phyloP scores from a whole-genome alignment of 2,888 invertebrate species.

The Blomia tropicalis region DNA sequence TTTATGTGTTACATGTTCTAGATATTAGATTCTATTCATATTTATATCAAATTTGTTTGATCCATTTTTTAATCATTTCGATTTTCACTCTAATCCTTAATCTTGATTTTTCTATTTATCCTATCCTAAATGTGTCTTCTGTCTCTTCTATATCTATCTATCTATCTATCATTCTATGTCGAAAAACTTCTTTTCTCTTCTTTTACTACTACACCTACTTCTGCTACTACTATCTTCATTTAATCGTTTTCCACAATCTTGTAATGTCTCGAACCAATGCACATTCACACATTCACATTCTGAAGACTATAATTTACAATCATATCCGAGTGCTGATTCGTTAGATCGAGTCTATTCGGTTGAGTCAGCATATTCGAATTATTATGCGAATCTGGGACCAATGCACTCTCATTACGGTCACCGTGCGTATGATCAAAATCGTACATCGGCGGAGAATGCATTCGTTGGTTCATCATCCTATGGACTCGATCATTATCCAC shows the following conservation, averaged over 20 bases:
- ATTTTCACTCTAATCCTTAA: not conserved
- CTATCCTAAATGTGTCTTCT: not conserved
- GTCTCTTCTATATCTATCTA: conserved; percentile 8
- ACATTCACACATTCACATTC: conserved; percentile 25
- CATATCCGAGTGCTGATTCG: conserved; percentile 34
- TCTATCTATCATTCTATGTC: conserved; percentile 1
- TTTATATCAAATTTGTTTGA: not conserved
- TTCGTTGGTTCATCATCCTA: not conserved
- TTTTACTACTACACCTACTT: conserved; percentile 4
- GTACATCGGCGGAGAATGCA: not conserved
- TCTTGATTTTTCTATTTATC: not conserved
- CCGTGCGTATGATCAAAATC: not conserved
- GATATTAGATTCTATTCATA: not conserved
- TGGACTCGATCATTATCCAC: conserved; percentile 26
- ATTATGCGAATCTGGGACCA: not conserved
- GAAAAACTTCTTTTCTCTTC: conserved; percentile 15
- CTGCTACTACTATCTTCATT: not conserved
- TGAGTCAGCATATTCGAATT: conserved; percentile 19
- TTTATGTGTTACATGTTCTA: not conserved
- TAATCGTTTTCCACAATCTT: not conserved
- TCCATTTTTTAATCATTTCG: not conserved
- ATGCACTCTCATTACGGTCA: not conserved
- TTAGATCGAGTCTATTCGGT: conserved; percentile 30
- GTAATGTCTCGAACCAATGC: not conserved
- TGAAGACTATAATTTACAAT: conserved; percentile 33